Percentiles rank a stretch among this genome's conserved stretches.
Conservation (phyloP, 2,113 vertebrate genomes). For the Hypomesus transpacificus region DNA sequence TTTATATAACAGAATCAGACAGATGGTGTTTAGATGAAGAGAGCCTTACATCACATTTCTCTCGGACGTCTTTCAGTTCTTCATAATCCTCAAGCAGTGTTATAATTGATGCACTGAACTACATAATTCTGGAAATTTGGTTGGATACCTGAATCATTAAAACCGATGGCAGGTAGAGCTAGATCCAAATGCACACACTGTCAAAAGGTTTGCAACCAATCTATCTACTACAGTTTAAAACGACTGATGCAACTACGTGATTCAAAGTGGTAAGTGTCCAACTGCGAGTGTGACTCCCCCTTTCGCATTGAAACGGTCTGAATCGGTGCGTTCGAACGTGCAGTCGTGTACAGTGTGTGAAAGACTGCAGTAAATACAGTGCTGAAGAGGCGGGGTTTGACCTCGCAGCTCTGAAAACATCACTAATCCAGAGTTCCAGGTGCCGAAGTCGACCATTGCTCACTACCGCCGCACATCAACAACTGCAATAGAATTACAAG, state of each 20-base stretch:
- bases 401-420: slow-evolving; percentile 69
- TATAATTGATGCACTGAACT: slow-evolving; percentile 8
- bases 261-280: no score
- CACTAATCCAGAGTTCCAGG: slow-evolving; percentile 76
- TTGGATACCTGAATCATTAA: not conserved
- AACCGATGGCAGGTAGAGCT: no score
- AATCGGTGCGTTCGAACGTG: slow-evolving; percentile 1
- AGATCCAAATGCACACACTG: no score
- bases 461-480: slow-evolving; percentile 50
- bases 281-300: no score
- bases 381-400: slow-evolving; percentile 70
- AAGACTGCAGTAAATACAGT: slow-evolving; percentile 68
- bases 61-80: slow-evolving; percentile 29
- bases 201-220: no score
- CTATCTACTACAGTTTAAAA: no score
- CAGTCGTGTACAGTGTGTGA: slow-evolving; percentile 43
- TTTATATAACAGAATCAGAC: slow-evolving; percentile 66
- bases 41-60: slow-evolving; percentile 54
- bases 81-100: slow-evolving; percentile 22
- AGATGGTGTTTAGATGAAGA: slow-evolving; percentile 65
- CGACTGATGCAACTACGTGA: no score
- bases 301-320: not conserved
- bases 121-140: not conserved
- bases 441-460: slow-evolving; percentile 59
- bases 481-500: not conserved